Conservation (phyloP, 2,113 vertebrate species). For the Nibea coibor region DNA sequence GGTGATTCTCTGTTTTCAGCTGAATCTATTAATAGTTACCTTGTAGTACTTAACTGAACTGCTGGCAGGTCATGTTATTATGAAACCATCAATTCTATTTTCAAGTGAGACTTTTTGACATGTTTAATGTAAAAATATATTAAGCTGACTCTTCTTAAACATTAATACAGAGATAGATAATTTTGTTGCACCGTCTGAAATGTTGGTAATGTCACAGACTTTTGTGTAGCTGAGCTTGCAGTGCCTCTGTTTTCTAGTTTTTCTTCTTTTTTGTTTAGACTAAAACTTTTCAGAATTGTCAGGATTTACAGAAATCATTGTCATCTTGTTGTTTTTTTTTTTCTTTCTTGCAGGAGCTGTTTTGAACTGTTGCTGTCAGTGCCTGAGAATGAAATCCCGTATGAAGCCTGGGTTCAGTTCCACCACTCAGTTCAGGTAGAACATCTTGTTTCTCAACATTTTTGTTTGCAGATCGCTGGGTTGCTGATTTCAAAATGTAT, state of each 20-base stretch:
- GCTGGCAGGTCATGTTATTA: not conserved
- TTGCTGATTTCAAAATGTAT: not conserved
- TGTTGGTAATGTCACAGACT: not conserved
- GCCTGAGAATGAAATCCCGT: conserved; percentile 93
- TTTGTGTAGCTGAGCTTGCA: not conserved
- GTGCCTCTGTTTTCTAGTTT: not conserved
- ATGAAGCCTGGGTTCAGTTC: conserved; percentile 92
- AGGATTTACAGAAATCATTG: not conserved
- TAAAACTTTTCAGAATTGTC: not conserved
- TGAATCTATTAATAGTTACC: conserved; percentile 9
- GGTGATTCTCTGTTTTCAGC: not conserved
- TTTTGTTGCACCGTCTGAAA: not conserved
- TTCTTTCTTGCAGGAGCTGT: conserved; percentile 90
- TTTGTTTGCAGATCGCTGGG: not conserved
- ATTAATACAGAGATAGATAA: not conserved
- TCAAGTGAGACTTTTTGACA: conserved; percentile 14
- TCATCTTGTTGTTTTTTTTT: conserved; percentile 23
- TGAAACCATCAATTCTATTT: not conserved
- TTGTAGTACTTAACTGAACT: conserved; percentile 15
- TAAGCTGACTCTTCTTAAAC: not conserved
- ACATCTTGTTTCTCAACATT: conserved; percentile 14
- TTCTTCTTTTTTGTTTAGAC: not conserved
- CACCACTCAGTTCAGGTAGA: conserved; percentile 93
- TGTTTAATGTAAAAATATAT: conserved; percentile 14
- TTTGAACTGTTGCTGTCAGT: conserved; percentile 97